Evolutionary conservation across 2,888 invertebrate species (phyloP).

Genomic region (Hyalella azteca): DNA sequence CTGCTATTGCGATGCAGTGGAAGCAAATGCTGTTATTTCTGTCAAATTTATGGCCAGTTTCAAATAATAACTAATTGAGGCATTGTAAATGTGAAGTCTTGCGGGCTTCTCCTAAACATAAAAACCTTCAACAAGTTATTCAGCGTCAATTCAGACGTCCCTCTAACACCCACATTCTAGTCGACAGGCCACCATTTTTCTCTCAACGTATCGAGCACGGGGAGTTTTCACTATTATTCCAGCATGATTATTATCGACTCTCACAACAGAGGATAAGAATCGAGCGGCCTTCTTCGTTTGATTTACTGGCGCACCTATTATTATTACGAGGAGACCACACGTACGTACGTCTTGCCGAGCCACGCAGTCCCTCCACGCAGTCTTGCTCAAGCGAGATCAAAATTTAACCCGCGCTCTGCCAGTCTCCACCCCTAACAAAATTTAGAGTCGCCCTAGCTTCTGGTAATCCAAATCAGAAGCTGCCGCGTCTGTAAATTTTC

Average conservation of each 20-base stretch:
- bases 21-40: too few species aligned
- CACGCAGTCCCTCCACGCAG: too few species aligned
- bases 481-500: too few species aligned
- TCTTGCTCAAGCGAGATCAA: too few species aligned
- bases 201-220: conserved; percentile 3
- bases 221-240: conserved; percentile 15
- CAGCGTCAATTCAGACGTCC: conserved; percentile 16
- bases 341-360: not conserved
- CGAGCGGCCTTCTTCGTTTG: conserved; percentile 26
- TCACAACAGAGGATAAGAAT: conserved; percentile 9
- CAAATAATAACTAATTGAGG: too few species aligned
- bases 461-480: too few species aligned
- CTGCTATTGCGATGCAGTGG: too few species aligned
- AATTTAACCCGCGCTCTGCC: too few species aligned
- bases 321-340: conserved; percentile 30
- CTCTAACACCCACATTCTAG: conserved; percentile 19
- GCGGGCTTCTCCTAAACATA: not conserved
- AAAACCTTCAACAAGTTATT: not conserved
- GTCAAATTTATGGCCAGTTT: too few species aligned
- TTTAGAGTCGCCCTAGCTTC: too few species aligned
- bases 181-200: conserved; percentile 31
- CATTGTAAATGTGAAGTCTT: too few species aligned
- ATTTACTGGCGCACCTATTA: conserved; percentile 27
- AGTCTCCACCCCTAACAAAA: too few species aligned
- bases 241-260: conserved; percentile 28